Conservation (phyloP, 2,888 invertebrate genomes). For the Caradrina kadenii region DNA sequence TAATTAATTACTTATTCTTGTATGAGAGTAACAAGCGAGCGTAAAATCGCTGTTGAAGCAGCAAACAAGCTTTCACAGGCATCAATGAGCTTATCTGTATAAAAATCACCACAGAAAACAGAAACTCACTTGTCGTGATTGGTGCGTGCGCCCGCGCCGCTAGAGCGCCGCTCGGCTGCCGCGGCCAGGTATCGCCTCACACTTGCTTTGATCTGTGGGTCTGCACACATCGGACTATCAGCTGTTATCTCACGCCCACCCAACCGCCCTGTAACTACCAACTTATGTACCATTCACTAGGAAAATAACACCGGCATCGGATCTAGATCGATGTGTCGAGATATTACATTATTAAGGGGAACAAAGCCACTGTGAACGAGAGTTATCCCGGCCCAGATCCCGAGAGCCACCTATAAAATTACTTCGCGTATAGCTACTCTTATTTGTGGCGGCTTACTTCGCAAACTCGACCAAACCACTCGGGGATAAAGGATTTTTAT, state of each 20-base stretch:
- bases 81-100: conserved; percentile 61
- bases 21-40: conserved; percentile 57
- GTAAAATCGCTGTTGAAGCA: conserved; percentile 49
- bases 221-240: conserved; percentile 87
- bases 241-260: conserved; percentile 59
- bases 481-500: conserved; percentile 82
- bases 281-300: conserved; percentile 37
- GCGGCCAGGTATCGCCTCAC: conserved; percentile 93
- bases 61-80: conserved; percentile 63
- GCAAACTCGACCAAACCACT: conserved; percentile 78
- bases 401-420: conserved; percentile 82
- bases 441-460: conserved; percentile 81
- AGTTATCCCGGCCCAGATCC: conserved; percentile 76
- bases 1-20: conserved; percentile 34
- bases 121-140: conserved; percentile 86
- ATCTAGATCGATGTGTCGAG: conserved; percentile 38
- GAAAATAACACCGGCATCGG: conserved; percentile 42
- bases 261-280: conserved; percentile 54
- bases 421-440: conserved; percentile 77
- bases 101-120: conserved; percentile 54
- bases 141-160: conserved; percentile 73
- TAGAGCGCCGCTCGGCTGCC: conserved; percentile 83
- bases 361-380: conserved; percentile 78
- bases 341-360: conserved; percentile 78
- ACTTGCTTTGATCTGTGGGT: conserved; percentile 96